Base-by-base conservation (phyloP, 2,797 vertebrate genomes). In the Perodicticus potto region DNA sequence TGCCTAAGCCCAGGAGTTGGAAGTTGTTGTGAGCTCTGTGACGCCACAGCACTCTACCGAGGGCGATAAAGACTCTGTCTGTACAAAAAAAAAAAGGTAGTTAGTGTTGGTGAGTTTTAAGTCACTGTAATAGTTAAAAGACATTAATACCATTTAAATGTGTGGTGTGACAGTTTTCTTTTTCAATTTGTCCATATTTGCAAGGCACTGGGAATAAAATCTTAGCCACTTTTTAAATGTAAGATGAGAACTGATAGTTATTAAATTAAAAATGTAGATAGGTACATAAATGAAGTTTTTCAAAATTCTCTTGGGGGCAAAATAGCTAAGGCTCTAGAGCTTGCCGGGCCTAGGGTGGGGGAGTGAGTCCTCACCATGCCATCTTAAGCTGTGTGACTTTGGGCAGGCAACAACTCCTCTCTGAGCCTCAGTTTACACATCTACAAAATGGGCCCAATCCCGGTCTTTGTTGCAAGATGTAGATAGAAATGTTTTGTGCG, bases 71-170 rank as follows among this genome's bases (percentile, higher is more conserved):
- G 40, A 5, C 40, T 40, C 40, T 40, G 40, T 40, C 40, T 40
- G 3, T 3, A 40, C 3, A 40, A 40, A 40, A 40, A 40, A 40
- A 40, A 40, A 40, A 40, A 40, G 40, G 5, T 3, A 40, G 40
- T n/a, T n/a, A 53, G 72, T 70, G 63, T 86, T 43, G 49, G 16
- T 77, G 55, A 91, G 14, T 92, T 96, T 63, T 34, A 93, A 86
- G 25, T 93, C 32, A 40, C 76, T 12, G 6, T 29, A 17, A 43
- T 74, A 65, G 61, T 82, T 86, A 53, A 76, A 34, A 63, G 63
- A 10, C 27, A 16, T 91, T 78, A n/a, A 67, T 67, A 17, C 32
- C 17, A 57, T 43, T 70, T 90, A 3, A 61, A 81, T 76, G 19
- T 65, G 20, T 45, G 49, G 25, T 29, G 7, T 25, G 6, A 37